A percentile compares a stretch with the other conserved stretches of the same genome.
Conservation (phyloP, 1,140 invertebrate species). For the Maconellicoccus hirsutus region DNA sequence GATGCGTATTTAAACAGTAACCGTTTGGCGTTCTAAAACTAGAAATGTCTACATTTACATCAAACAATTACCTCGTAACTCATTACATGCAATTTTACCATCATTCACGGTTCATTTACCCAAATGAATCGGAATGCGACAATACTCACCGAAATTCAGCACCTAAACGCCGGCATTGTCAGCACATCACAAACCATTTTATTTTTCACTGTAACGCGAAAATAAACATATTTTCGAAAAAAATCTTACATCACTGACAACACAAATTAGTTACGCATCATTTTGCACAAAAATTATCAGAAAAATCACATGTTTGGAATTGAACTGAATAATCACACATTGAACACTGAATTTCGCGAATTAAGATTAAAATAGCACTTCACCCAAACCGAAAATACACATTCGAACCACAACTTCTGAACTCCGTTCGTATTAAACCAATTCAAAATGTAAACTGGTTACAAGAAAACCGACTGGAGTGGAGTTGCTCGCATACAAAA, state of each 20-base stretch:
- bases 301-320: no score
- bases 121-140: not conserved
- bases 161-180: not conserved
- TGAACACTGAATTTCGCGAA: no score
- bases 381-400: no score
- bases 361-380: no score
- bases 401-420: no score
- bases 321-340: no score
- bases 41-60: not conserved
- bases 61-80: not conserved
- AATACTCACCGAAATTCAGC: slow-evolving; percentile 2
- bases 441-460: slow-evolving; percentile 9
- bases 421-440: not conserved
- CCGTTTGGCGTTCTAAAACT: not conserved
- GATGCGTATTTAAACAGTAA: not conserved
- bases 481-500: not conserved
- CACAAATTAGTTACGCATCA: not conserved
- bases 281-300: no score
- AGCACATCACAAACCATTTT: not conserved
- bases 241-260: not conserved
- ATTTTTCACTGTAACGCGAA: not conserved
- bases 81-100: not conserved
- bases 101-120: slow-evolving; percentile 2
- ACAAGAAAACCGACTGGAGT: not conserved
- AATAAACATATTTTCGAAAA: not conserved